These are phyloP conservation scores for Minunthozetes semirufus DNA, from an alignment of 2,888 invertebrate species.

Conservation along the genomic window DNA sequence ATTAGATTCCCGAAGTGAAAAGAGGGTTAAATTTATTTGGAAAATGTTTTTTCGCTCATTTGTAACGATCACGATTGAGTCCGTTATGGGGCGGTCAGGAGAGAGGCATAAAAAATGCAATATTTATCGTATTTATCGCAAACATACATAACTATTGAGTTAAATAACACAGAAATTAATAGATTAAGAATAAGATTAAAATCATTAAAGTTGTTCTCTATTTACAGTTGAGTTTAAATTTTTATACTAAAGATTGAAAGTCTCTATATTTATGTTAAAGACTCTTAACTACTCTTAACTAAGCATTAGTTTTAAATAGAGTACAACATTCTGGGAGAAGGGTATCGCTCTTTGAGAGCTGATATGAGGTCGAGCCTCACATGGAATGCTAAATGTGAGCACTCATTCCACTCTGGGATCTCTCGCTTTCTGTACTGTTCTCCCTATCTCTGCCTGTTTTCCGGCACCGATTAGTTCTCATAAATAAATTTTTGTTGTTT, in stretches of 20 bases:
- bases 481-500: slow-evolving; percentile 2
- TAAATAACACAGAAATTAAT: not conserved
- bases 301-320: not conserved
- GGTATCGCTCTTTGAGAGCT: not conserved
- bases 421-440: slow-evolving; percentile 29
- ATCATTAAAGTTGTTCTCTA: not conserved
- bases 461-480: not conserved
- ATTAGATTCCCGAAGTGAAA: slow-evolving; percentile 20
- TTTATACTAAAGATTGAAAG: not conserved
- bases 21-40: slow-evolving; percentile 1
- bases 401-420: slow-evolving; percentile 25
- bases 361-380: slow-evolving; percentile 19
- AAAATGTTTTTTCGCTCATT: not conserved
- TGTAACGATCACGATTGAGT: slow-evolving; percentile 11
- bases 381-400: not conserved
- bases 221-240: not conserved
- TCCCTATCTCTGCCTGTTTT: not conserved
- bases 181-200: not conserved
- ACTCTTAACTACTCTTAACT: not conserved
- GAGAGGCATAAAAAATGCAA: not conserved
- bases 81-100: not conserved
- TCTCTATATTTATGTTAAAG: slow-evolving; percentile 7
- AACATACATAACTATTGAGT: not conserved
- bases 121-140: not conserved
- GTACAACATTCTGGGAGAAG: slow-evolving; percentile 2